Conservation (phyloP, 2,888 invertebrate species). For the Parasteatoda lunata region DNA sequence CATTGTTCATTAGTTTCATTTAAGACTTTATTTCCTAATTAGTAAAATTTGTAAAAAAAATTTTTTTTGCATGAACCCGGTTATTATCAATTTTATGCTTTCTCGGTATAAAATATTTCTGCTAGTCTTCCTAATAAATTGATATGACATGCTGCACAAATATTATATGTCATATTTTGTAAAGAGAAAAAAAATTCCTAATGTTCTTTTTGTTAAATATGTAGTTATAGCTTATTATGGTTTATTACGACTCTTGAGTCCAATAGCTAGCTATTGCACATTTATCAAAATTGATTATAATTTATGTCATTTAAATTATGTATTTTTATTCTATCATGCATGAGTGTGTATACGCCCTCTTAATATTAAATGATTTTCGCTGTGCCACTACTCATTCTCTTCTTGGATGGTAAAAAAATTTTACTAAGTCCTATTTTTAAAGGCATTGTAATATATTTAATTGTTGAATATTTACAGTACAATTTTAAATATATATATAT, state of each 20-base stretch:
- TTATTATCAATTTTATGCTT: slow-evolving; percentile 28
- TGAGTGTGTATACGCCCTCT: slow-evolving; percentile 38
- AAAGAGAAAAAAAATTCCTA: background rate
- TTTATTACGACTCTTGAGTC: background rate
- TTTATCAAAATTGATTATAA: background rate
- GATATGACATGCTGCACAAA: slow-evolving; percentile 54
- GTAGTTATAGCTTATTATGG: background rate
- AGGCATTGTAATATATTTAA: slow-evolving; percentile 66
- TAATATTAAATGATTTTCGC: slow-evolving; percentile 48
- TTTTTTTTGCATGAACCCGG: slow-evolving; percentile 8
- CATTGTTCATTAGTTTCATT: slow-evolving; percentile 16
- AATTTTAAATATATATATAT: slow-evolving; percentile 68
- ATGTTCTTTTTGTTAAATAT: background rate
- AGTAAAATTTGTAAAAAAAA: slow-evolving; percentile 25
- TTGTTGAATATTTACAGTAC: slow-evolving; percentile 65
- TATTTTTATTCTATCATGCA: background rate
- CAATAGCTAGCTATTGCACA: slow-evolving; percentile 5
- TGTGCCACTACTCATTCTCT: slow-evolving; percentile 53
- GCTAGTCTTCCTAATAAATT: slow-evolving; percentile 45
- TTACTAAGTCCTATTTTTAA: slow-evolving; percentile 64
- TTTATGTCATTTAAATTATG: background rate
- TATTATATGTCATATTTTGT: slow-evolving; percentile 51
- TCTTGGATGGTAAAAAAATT: slow-evolving; percentile 50
- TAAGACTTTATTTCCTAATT: slow-evolving; percentile 8
- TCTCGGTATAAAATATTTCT: slow-evolving; percentile 38